Conservation (phyloP, 1,140 invertebrate genomes). For the Drosophila orosa region DNA sequence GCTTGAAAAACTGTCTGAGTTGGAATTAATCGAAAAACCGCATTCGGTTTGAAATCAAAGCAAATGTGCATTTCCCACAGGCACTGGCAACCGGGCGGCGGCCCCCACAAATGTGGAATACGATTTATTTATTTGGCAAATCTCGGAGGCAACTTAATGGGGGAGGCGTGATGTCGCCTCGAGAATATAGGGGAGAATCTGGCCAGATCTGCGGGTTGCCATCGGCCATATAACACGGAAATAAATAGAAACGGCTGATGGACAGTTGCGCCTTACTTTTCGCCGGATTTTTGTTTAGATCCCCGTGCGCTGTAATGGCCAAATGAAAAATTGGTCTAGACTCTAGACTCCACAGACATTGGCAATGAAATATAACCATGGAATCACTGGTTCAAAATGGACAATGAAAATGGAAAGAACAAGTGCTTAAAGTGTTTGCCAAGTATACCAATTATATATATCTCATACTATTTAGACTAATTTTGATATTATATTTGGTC, state of each 20-base stretch:
- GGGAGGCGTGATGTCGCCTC: conserved; percentile 23
- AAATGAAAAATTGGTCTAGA: conserved; percentile 43
- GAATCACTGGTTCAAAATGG: conserved; percentile 1
- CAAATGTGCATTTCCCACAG: conserved; percentile 61
- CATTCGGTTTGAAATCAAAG: conserved; percentile 53
- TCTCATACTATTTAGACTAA: too few relatives aligned
- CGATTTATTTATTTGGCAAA: conserved; percentile 70
- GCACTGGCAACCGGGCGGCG: conserved; percentile 1
- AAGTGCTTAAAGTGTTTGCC: neutral
- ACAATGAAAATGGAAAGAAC: neutral
- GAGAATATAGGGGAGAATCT: conserved; percentile 21
- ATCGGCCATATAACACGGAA: conserved; percentile 56
- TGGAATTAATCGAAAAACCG: conserved; percentile 40
- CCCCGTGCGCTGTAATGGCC: conserved; percentile 51
- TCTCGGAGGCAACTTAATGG: conserved; percentile 42
- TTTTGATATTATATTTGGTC: neutral
- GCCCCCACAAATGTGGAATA: conserved; percentile 54
- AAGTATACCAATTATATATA: neutral
- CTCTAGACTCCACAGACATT: conserved; percentile 28
- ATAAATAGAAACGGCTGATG: conserved; percentile 42
- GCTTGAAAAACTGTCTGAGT: conserved; percentile 17
- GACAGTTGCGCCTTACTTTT: conserved; percentile 73
- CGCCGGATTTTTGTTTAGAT: conserved; percentile 36
- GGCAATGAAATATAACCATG: conserved; percentile 41
- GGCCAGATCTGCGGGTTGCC: neutral